phyloP scores from a whole-genome alignment of 2,113 vertebrate genomes.

The Catharus fuscescens region DNA sequence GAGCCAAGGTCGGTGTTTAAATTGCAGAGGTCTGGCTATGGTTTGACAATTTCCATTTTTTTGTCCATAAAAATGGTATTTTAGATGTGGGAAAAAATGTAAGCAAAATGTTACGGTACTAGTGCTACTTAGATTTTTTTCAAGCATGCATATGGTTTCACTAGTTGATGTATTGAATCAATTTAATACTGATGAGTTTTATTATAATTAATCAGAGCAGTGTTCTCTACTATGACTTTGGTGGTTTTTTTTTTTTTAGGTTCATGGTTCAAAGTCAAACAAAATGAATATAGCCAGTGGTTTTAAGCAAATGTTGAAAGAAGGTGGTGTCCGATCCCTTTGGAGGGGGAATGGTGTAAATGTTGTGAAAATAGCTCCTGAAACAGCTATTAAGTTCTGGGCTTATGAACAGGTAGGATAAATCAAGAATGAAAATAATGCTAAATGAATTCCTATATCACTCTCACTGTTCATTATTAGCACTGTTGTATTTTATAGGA shows the following conservation, averaged over 20 bases:
- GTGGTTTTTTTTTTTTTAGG: slow-evolving; percentile 70
- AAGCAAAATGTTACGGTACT: neutral
- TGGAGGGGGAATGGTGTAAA: slow-evolving; percentile 96
- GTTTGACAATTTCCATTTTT: neutral
- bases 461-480: neutral
- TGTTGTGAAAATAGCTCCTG: slow-evolving; percentile 94
- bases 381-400: slow-evolving; percentile 95
- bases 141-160: neutral
- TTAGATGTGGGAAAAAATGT: neutral
- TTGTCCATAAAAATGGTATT: neutral
- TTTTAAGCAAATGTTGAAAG: slow-evolving; percentile 89
- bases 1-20: neutral
- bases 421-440: neutral
- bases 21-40: neutral
- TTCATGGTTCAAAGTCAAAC: slow-evolving; percentile 86
- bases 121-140: neutral
- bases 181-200: neutral
- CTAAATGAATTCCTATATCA: neutral
- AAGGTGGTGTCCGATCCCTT: slow-evolving; percentile 87
- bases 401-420: slow-evolving; percentile 90
- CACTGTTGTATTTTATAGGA: neutral
- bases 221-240: neutral
- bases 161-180: neutral
- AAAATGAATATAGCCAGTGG: slow-evolving; percentile 83
- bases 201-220: neutral